Percentiles rank a stretch among this genome's conserved stretches.
These are phyloP conservation scores for Epirrhoe alternata DNA, from an alignment of 2,888 invertebrate species.

Conservation along the genomic window DNA sequence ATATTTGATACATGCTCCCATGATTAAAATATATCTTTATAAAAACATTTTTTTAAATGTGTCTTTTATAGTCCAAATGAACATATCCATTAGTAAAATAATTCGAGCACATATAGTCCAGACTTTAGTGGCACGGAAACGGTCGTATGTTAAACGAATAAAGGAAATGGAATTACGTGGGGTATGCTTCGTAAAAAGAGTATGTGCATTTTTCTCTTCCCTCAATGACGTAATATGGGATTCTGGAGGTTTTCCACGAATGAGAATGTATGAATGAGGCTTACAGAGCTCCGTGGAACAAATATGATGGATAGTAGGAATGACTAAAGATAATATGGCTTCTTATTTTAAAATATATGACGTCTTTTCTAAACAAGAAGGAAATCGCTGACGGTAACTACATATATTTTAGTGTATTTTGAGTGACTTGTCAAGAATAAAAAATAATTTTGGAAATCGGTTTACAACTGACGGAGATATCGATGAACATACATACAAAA, in stretches of 20 bases:
- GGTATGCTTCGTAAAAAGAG: slow-evolving; percentile 34
- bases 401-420: too few relatives aligned
- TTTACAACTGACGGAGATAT: too few relatives aligned
- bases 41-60: too few relatives aligned
- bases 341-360: background rate
- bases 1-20: too few relatives aligned
- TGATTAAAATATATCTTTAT: too few relatives aligned
- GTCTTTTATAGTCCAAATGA: too few relatives aligned
- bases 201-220: slow-evolving; percentile 41
- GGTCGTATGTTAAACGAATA: slow-evolving; percentile 40
- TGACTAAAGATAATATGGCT: slow-evolving; percentile 15
- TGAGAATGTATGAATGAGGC: slow-evolving; percentile 36
- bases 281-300: slow-evolving; percentile 28
- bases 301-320: slow-evolving; percentile 31
- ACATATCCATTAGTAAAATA: background rate
- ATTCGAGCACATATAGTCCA: slow-evolving; percentile 14
- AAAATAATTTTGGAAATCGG: too few relatives aligned
- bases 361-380: too few relatives aligned
- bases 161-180: slow-evolving; percentile 45
- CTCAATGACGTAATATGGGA: slow-evolving; percentile 35
- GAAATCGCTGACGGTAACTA: too few relatives aligned
- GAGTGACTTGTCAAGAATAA: too few relatives aligned
- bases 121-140: slow-evolving; percentile 24
- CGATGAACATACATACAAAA: too few relatives aligned
- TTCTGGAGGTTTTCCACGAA: slow-evolving; percentile 32